Evolutionary conservation across 2,113 vertebrate genomes (phyloP).

Genomic region (Cebus imitator): DNA sequence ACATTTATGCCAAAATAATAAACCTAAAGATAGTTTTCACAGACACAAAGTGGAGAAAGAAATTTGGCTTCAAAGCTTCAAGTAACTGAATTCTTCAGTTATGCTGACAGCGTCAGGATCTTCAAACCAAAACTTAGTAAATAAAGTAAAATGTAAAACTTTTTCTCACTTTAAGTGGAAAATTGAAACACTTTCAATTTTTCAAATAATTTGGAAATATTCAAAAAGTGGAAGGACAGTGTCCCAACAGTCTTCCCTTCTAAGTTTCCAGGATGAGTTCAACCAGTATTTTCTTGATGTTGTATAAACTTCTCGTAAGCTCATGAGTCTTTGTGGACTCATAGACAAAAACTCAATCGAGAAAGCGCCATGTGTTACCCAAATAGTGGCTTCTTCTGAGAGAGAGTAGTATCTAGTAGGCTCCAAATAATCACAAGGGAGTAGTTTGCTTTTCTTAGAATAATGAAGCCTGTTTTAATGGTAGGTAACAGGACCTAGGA

Average conservation of each 20-base stretch:
- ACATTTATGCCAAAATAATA: neutral
- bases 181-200: conserved; percentile 23
- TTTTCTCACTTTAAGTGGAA: neutral
- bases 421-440: neutral
- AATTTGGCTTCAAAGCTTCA: neutral
- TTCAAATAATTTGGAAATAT: neutral
- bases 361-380: neutral
- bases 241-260: neutral
- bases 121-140: conserved; percentile 7
- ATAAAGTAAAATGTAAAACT: neutral
- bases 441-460: neutral
- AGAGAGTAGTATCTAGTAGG: neutral
- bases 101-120: neutral
- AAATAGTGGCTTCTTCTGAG: neutral
- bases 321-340: neutral
- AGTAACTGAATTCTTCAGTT: neutral
- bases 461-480: neutral
- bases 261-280: neutral
- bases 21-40: neutral
- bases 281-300: neutral
- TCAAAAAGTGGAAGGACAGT: neutral
- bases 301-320: neutral
- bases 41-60: neutral
- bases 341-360: neutral
- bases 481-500: neutral